Base-by-base conservation (phyloP, 2,113 vertebrate species). In the Noturus placidus region DNA sequence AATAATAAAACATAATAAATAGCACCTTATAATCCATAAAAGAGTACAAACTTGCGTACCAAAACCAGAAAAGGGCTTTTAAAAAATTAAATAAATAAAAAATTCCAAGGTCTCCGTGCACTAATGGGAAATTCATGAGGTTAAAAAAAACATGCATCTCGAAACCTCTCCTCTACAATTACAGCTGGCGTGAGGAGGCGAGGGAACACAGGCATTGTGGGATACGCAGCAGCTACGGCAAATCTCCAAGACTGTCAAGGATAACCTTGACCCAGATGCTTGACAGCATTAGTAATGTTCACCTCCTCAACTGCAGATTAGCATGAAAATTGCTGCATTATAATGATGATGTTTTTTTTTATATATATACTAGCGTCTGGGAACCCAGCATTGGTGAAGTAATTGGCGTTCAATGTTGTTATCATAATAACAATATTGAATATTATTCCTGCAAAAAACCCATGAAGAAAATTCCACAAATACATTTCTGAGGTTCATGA, bases 381-480 rank as follows among this genome's bases (percentile, higher is more conserved):
- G 85, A 89, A 91, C 84, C 72, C 1, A 65, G 50, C 46, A 86
- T 70, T 52, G 52, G 90, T 90, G 91, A 93, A 89, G 90, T 82
- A 90, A 94, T 93, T 90, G 74, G 83, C 42, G 89, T 85, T 89
- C 78, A 86, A 90, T 90, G 92, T 91, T 88, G 86, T 93, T 92
- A 92, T 83, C 82, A 91, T 91, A 91, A 94, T 90, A 94, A 92
- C 88, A 93, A 93, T 93, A 91, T 89, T 92, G 91, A 82, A 92
- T 88, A 93, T 93, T 93, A 92, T 92, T 84, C 59, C 91, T 92
- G 92, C 92, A 94, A 92, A 93, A 92, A 89, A 92, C 93, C 91
- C 92, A 89, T 42, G 27, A 46, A 46, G 27, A 61, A 11, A 59
- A 38, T 65, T 46, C 11, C 38, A 7, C 35, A 65, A 50, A 65